Evolutionary conservation across 2,888 invertebrate genomes (phyloP).

Genomic region (Baronia brevicornis): DNA sequence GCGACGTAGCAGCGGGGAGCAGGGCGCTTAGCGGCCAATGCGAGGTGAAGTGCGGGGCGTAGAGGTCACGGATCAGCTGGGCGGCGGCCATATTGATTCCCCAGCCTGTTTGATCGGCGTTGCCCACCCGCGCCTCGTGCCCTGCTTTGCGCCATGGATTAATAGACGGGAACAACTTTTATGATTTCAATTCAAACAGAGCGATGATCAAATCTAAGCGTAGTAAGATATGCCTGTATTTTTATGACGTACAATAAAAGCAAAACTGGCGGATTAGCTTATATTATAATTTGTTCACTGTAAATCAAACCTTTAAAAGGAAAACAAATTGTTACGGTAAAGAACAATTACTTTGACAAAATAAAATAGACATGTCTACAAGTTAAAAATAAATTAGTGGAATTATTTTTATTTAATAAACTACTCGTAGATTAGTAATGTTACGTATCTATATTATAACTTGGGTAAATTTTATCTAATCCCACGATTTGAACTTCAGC

Average conservation of each 20-base stretch:
- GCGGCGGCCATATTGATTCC: slow-evolving; percentile 75
- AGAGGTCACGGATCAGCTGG: slow-evolving; percentile 74
- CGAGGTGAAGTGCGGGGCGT: slow-evolving; percentile 39
- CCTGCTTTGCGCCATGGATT: slow-evolving; percentile 46
- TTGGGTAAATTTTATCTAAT: background rate
- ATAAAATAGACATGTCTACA: no score
- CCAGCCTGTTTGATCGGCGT: slow-evolving; percentile 72
- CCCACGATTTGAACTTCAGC: slow-evolving; percentile 1
- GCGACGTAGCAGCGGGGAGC: slow-evolving; percentile 28
- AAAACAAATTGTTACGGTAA: no score
- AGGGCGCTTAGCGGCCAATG: slow-evolving; percentile 18
- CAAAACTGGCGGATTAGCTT: background rate
- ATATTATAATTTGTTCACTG: no score
- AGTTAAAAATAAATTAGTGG: no score
- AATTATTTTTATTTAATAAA: no score
- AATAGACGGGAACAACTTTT: slow-evolving; percentile 73
- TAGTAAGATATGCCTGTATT: slow-evolving; percentile 8
- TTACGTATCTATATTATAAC: no score
- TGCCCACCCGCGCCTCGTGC: slow-evolving; percentile 39
- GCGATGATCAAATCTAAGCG: slow-evolving; percentile 19
- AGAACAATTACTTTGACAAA: no score
- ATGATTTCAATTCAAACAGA: slow-evolving; percentile 72
- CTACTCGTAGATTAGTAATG: no score
- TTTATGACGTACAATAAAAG: background rate
- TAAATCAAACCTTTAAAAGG: no score